Conservation (phyloP, 2,797 vertebrate species). For the Australoheros facetus region DNA sequence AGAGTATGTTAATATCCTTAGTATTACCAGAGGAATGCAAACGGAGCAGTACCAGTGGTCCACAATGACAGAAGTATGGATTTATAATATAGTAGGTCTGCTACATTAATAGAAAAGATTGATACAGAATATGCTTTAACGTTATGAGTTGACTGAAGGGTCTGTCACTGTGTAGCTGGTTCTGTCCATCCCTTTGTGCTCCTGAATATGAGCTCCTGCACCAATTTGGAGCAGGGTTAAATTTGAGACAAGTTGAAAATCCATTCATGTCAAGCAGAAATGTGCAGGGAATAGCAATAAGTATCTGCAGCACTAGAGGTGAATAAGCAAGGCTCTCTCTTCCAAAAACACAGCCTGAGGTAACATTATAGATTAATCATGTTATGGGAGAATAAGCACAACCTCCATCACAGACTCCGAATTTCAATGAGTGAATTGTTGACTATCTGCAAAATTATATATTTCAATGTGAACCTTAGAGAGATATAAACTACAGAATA, state of each 20-base stretch:
- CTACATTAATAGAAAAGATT: not conserved
- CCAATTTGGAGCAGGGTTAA: conserved; percentile 65
- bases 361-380: conserved; percentile 81
- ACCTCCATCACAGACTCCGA: conserved; percentile 61
- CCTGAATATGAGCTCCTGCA: conserved; percentile 41
- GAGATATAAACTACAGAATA: conserved; percentile 36
- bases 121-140: conserved; percentile 20
- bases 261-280: conserved; percentile 73
- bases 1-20: conserved; percentile 8
- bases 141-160: conserved; percentile 14
- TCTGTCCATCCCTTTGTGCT: conserved; percentile 31
- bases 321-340: conserved; percentile 66
- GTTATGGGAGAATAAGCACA: conserved; percentile 72
- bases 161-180: conserved; percentile 10
- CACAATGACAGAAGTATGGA: not conserved
- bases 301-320: conserved; percentile 64
- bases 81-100: conserved; percentile 20
- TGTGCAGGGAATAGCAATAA: conserved; percentile 75
- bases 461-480: conserved; percentile 40
- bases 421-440: conserved; percentile 71
- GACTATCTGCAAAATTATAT: conserved; percentile 53
- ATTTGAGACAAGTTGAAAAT: conserved; percentile 71
- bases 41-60: not conserved
- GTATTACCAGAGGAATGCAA: conserved; percentile 23
- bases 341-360: conserved; percentile 76